Conservation (phyloP, 2,113 vertebrate species). For the Noturus placidus region DNA sequence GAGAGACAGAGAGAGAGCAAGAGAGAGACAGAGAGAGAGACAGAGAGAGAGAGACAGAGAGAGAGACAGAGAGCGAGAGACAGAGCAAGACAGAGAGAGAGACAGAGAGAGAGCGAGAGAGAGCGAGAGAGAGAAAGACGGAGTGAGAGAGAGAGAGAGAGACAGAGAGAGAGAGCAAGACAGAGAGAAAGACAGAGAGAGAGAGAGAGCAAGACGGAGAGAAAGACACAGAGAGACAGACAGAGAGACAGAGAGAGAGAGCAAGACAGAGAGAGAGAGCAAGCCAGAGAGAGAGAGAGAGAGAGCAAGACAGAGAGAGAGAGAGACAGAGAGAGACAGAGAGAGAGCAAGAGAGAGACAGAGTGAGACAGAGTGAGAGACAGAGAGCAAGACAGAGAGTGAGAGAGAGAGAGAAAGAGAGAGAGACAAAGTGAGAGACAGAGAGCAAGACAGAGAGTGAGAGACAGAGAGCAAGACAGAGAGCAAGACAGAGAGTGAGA, state of each 20-base stretch:
- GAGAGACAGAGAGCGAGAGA: background rate
- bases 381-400: background rate
- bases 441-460: background rate
- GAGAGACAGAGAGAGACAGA: background rate
- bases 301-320: background rate
- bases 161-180: background rate
- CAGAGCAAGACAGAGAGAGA: background rate
- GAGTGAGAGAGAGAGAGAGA: background rate
- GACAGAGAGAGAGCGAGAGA: background rate
- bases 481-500: background rate
- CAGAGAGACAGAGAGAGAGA: background rate
- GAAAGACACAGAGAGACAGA: background rate
- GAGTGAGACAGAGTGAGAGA: background rate
- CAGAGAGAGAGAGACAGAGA: background rate
- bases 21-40: background rate
- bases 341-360: background rate
- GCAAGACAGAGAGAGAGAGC: background rate
- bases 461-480: background rate
- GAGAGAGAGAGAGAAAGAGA: background rate
- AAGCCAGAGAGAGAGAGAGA: background rate
- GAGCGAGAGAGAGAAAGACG: background rate
- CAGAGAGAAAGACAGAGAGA: slow-evolving; percentile 4
- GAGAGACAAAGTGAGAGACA: background rate
- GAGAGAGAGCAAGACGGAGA: background rate
- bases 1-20: too few species aligned